Conservation (phyloP, 2,113 vertebrate species). For the Stercorarius parasiticus region DNA sequence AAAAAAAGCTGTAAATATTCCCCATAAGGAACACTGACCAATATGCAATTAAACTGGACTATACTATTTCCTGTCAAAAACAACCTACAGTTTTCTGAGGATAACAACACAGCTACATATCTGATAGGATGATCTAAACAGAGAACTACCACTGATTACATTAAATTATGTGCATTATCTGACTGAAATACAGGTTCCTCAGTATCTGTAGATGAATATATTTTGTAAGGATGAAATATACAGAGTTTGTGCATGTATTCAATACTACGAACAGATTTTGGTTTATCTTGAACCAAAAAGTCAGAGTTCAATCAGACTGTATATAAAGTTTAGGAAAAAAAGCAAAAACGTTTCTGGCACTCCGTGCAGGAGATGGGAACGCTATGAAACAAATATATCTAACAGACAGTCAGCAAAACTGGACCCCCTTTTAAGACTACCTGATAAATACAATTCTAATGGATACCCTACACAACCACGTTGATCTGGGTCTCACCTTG, state of each 20-base stretch:
- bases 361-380: background rate
- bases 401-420: background rate
- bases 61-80: background rate
- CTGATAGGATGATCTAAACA: background rate
- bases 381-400: background rate
- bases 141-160: background rate
- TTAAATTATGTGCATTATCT: background rate
- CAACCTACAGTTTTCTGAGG: background rate
- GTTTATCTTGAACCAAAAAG: background rate
- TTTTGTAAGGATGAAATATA: background rate
- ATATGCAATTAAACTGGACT: background rate
- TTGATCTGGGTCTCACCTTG: conserved; percentile 84
- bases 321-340: background rate
- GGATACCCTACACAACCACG: conserved; percentile 27
- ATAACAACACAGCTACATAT: background rate
- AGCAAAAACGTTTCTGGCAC: background rate
- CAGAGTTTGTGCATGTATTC: background rate
- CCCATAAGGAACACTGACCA: background rate
- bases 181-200: background rate
- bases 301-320: background rate
- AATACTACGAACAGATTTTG: background rate
- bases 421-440: background rate
- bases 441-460: background rate
- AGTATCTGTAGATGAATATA: background rate
- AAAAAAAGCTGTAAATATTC: background rate